A percentile compares a stretch with the other conserved stretches of the same genome.
Conservation (phyloP, 2,888 invertebrate species). For the Hirtodrosophila duncani region DNA sequence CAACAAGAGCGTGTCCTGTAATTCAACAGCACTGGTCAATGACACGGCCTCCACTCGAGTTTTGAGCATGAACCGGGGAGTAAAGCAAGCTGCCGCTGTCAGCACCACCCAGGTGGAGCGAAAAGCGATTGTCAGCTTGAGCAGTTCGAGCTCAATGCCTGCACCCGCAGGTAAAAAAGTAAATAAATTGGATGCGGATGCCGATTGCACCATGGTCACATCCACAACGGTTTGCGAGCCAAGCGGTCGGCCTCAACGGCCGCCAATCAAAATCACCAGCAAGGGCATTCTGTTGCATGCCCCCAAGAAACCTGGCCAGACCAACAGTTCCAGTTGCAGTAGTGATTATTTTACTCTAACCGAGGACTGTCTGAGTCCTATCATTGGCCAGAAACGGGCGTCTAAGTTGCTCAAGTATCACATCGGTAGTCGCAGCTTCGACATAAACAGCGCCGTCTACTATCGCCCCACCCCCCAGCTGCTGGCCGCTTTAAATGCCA, state of each 20-base stretch:
- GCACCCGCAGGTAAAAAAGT: background rate
- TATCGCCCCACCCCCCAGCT: slow-evolving; percentile 58
- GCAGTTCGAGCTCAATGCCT: background rate
- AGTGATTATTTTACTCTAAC: slow-evolving; percentile 57
- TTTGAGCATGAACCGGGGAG: background rate
- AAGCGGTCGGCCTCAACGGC: background rate
- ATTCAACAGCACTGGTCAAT: slow-evolving; percentile 61
- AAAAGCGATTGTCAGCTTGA: background rate
- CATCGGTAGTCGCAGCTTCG: slow-evolving; percentile 59
- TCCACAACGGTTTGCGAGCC: slow-evolving; percentile 59
- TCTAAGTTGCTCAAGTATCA: slow-evolving; percentile 65
- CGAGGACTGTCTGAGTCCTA: slow-evolving; percentile 51
- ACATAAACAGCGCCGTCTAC: slow-evolving; percentile 63
- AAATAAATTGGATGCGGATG: slow-evolving; percentile 16
- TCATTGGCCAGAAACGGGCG: slow-evolving; percentile 63
- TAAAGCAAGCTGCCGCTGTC: slow-evolving; percentile 6
- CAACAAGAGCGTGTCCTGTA: slow-evolving; percentile 48
- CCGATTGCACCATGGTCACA: slow-evolving; percentile 67
- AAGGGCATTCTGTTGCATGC: slow-evolving; percentile 62
- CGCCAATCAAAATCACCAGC: slow-evolving; percentile 15
- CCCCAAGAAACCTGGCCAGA: no score
- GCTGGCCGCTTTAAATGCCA: slow-evolving; percentile 13
- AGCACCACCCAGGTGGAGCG: slow-evolving; percentile 16
- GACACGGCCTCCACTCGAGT: slow-evolving; percentile 28
- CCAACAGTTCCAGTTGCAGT: slow-evolving; percentile 8